Percentiles rank a stretch among this genome's conserved stretches.
Evolutionary conservation across 92 coral and sea anemone species (phyloP).

Genomic region (Porites rus): DNA sequence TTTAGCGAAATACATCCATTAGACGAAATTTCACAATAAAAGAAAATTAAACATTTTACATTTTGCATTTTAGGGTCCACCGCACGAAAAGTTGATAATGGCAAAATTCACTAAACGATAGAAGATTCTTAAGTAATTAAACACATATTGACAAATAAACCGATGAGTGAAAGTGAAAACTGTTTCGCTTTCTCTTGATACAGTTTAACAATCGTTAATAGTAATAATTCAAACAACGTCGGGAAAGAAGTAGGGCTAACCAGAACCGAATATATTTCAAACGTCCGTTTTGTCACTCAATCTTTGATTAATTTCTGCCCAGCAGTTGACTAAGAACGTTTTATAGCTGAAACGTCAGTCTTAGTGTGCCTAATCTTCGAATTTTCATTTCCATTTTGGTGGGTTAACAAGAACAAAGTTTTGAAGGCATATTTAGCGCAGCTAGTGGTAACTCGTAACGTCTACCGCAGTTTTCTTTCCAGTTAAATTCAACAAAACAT

Average conservation of each 20-base stretch:
- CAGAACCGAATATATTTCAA: too few relatives aligned
- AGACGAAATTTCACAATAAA: constrained; percentile 21
- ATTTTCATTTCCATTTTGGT: too few relatives aligned
- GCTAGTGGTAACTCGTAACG: too few relatives aligned
- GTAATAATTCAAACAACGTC: neutral
- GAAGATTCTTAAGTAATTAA: constrained; percentile 9
- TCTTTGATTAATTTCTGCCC: constrained; percentile 1
- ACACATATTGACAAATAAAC: neutral
- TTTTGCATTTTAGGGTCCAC: constrained; percentile 17
- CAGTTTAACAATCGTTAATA: neutral
- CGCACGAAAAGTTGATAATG: neutral
- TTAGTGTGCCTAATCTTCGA: neutral
- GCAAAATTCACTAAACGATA: constrained; percentile 3
- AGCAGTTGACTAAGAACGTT: constrained; percentile 10
- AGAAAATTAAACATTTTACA: constrained; percentile 4
- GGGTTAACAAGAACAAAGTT: too few relatives aligned
- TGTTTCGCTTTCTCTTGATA: neutral
- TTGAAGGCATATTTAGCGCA: too few relatives aligned
- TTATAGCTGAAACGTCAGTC: neutral
- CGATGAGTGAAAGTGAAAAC: neutral
- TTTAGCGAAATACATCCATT: constrained; percentile 17
- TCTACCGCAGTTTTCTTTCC: neutral
- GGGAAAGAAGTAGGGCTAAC: neutral
- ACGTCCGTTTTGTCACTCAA: neutral
- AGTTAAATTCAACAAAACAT: neutral